Percentiles rank a stretch among this genome's conserved stretches.
These are phyloP conservation scores for Amiota mariae DNA, from an alignment of 2,888 invertebrate species.

Conservation along the genomic window DNA sequence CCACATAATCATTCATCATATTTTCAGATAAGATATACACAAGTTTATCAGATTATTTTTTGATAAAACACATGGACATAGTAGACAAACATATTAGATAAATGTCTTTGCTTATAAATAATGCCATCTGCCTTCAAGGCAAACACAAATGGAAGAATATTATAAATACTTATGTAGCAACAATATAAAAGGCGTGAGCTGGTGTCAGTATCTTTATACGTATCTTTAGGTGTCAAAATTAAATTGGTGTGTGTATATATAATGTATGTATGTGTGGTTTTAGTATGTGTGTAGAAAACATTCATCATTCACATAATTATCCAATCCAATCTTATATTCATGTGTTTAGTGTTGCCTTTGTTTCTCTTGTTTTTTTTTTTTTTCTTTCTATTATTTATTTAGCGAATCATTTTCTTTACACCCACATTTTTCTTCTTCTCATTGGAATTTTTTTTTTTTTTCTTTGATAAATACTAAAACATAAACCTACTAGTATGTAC, in stretches of 20 bases:
- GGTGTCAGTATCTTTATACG: not conserved
- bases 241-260: not conserved
- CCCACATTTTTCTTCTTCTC: no score
- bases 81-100: not conserved
- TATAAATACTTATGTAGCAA: not conserved
- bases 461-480: no score
- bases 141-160: not conserved
- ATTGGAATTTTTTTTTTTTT: no score
- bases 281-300: not conserved
- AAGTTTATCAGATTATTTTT: not conserved
- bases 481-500: no score
- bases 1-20: slow-evolving; percentile 7
- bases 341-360: not conserved
- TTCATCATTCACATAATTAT: slow-evolving; percentile 5
- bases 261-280: not conserved
- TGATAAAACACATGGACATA: not conserved
- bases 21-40: not conserved
- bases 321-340: not conserved
- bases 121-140: not conserved
- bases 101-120: not conserved
- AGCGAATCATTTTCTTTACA: not conserved
- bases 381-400: not conserved
- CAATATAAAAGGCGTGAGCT: no score
- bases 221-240: not conserved
- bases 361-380: not conserved